Percentiles rank a stretch among this genome's conserved stretches.
These are phyloP conservation scores for Pluvialis apricaria DNA, from an alignment of 2,113 vertebrate genomes.

Conservation along the genomic window DNA sequence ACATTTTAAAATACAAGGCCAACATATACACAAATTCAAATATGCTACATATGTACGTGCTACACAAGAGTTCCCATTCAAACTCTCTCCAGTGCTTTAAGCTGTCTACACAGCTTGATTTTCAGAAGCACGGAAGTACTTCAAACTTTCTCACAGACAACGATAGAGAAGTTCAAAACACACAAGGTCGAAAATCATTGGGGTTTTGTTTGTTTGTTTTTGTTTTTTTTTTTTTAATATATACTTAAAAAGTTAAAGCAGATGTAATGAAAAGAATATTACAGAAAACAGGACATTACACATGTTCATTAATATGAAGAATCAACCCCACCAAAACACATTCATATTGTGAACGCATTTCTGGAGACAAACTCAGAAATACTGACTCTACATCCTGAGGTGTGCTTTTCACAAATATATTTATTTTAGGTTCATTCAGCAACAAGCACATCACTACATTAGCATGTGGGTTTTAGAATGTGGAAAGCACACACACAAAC, in stretches of 20 bases:
- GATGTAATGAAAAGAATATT: neutral
- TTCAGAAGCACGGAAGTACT: neutral
- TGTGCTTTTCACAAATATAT: neutral
- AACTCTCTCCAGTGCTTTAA: neutral
- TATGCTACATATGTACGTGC: neutral
- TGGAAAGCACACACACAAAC: neutral
- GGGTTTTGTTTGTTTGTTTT: neutral
- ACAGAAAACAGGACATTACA: neutral
- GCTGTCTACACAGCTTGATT: neutral
- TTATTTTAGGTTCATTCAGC: neutral
- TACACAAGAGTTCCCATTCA: neutral
- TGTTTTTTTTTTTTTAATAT: neutral
- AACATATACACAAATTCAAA: neutral
- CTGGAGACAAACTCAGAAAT: neutral
- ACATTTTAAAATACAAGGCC: neutral
- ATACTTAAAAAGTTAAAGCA: neutral
- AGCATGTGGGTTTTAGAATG: neutral
- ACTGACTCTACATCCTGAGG: neutral
- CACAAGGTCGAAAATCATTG: accelerated
- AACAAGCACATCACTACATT: neutral
- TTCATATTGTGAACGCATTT: neutral
- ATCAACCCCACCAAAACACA: neutral
- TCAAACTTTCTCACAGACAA: neutral
- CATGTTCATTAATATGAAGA: neutral
- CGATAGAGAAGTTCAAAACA: neutral